Conservation (phyloP, 1,140 invertebrate genomes). For the Sminthurides bifidus region DNA sequence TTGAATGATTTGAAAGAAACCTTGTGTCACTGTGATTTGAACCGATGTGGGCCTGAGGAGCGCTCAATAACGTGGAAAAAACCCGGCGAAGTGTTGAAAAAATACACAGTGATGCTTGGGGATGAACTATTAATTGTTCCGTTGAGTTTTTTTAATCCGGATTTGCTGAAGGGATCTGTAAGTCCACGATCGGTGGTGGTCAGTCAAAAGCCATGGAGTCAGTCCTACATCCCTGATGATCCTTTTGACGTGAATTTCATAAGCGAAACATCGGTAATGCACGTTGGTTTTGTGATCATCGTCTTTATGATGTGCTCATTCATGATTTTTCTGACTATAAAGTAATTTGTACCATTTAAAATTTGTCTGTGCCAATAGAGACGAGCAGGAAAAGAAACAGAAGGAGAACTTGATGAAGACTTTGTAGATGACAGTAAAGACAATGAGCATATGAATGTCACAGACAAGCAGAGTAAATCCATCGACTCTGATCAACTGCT, state of each 20-base stretch:
- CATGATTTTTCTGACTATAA: no score
- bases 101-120: slow-evolving; percentile 65
- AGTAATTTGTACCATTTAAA: neutral
- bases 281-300: no score
- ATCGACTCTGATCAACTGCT: slow-evolving; percentile 58
- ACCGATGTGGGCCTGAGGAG: slow-evolving; percentile 67
- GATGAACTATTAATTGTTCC: slow-evolving; percentile 89
- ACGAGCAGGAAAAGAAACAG: slow-evolving; percentile 45
- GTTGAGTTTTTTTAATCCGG: slow-evolving; percentile 74
- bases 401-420: slow-evolving; percentile 47
- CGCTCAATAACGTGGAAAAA: slow-evolving; percentile 63
- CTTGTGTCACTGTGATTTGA: slow-evolving; percentile 56
- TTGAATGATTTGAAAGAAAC: slow-evolving; percentile 76
- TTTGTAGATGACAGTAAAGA: slow-evolving; percentile 68
- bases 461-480: slow-evolving; percentile 41
- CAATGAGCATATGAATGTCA: slow-evolving; percentile 36
- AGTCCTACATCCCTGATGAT: slow-evolving; percentile 70
- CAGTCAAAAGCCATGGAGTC: slow-evolving; percentile 50
- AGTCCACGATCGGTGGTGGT: slow-evolving; percentile 49
- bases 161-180: slow-evolving; percentile 66
- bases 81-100: slow-evolving; percentile 54
- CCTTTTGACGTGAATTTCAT: slow-evolving; percentile 87
- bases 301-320: no score
- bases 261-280: slow-evolving; percentile 65
- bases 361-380: neutral